Percentiles rank a stretch among this genome's conserved stretches.
Conservation (phyloP, 2,113 vertebrate genomes). For the Macrotus californicus region DNA sequence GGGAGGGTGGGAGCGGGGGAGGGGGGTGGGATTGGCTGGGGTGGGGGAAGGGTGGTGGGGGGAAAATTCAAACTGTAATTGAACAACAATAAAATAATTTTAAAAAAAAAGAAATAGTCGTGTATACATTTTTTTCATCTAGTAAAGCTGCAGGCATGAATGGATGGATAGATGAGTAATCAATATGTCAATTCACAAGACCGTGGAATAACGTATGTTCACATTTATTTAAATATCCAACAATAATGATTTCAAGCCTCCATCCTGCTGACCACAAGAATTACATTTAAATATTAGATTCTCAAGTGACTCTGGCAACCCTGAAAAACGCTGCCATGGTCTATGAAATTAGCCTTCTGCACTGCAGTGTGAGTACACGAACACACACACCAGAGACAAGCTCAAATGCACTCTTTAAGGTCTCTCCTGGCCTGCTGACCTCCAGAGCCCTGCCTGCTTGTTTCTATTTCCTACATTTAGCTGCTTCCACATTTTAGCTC, state of each 20-base stretch:
- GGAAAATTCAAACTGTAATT: too few species aligned
- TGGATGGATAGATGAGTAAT: not conserved
- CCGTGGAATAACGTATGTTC: not conserved
- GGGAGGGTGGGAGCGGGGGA: too few species aligned
- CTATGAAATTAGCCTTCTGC: not conserved
- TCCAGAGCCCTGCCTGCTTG: not conserved
- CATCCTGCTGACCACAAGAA: not conserved
- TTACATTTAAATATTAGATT: not conserved
- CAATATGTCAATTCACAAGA: not conserved
- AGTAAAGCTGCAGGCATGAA: not conserved
- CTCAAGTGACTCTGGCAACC: not conserved
- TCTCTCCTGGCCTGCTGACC: not conserved
- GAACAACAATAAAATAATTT: too few species aligned
- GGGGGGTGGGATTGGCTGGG: too few species aligned
- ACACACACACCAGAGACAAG: not conserved
- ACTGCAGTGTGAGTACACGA: not conserved
- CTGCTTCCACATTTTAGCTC: not conserved
- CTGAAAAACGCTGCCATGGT: not conserved
- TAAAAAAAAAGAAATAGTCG: not conserved
- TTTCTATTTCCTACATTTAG: conserved; percentile 2
- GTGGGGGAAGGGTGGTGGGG: too few species aligned
- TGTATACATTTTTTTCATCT: not conserved
- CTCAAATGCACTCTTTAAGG: not conserved
- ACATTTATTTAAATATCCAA: not conserved
- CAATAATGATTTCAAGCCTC: not conserved